Evolutionary conservation across 2,797 vertebrate species (phyloP).

Genomic region (Myripristis jacobus): DNA sequence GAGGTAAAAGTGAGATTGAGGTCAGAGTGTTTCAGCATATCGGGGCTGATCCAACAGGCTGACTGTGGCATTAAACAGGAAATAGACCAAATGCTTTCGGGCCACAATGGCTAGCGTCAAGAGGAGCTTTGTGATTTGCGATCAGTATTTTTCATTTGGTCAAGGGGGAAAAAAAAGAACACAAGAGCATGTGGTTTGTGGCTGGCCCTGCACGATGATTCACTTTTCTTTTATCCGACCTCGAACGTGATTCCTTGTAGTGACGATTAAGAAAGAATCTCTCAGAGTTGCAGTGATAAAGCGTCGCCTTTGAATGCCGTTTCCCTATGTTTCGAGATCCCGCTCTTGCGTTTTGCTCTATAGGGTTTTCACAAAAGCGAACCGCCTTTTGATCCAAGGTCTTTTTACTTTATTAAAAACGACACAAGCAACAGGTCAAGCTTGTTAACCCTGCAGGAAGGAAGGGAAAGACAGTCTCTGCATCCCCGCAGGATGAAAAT

Average conservation of each 20-base stretch:
- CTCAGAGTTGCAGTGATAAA: neutral
- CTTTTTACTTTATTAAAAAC: slow-evolving; percentile 36
- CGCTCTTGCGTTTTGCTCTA: neutral
- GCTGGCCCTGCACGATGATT: neutral
- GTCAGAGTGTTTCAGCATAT: neutral
- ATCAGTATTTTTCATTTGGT: neutral
- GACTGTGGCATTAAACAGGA: neutral
- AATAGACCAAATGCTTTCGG: slow-evolving; percentile 5
- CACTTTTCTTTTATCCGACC: neutral
- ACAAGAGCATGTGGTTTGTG: too few relatives aligned
- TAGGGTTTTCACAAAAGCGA: neutral
- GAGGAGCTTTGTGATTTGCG: neutral
- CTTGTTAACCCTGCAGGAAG: slow-evolving; percentile 18
- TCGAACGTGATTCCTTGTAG: neutral
- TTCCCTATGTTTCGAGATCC: too few relatives aligned
- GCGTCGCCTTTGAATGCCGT: neutral
- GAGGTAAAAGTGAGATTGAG: neutral
- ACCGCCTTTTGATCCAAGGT: neutral
- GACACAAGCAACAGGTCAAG: slow-evolving; percentile 4
- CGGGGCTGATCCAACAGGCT: slow-evolving; percentile 8
- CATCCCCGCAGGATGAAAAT: slow-evolving; percentile 2
- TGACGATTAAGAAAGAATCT: neutral
- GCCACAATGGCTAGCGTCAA: neutral
- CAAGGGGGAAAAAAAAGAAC: neutral
- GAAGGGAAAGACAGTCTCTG: neutral